Evolutionary conservation across 1,140 invertebrate genomes (phyloP), one percentile per base, ranked within the genome.

Genomic region (Paramacrobiotus metropolitanus): DNA sequence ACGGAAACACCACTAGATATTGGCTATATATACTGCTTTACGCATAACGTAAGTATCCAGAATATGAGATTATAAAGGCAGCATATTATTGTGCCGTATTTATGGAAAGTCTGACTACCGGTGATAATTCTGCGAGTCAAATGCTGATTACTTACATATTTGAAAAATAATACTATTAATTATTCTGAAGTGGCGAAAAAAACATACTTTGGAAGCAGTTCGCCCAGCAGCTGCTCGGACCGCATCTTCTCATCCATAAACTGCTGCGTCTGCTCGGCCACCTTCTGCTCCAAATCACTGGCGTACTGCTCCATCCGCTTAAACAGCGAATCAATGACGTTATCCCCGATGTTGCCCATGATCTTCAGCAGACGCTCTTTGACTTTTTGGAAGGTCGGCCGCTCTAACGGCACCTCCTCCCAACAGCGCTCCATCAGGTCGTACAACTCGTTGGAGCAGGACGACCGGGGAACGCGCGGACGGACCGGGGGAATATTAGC

Each of bases 201-300:
- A n/a, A n/a, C n/a, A n/a, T 76, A 87, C 85, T 85, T 92, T 15
- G 93, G 93, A 63, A 97, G 73, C 64, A 98, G 79, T 71, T 93
- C 87, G 71, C 96, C 94, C 0, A 96, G 77, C 1, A 98, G 74
- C 67, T 94, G 87, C 73, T 97, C 93, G 66, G 34, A 40, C 9
- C 34, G 34, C 9, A 9, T 40, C 34, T 40, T 40, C n/a, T 40
- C 34, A 40, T 40, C 34, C 34, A 40, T 40, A 40, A 40, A 40
- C n/a, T 40, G 34, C 34, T 40, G 34, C n/a, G 34, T 40, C 34
- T 40, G 34, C 9, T 40, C 34, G 34, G 34, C 34, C 34, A 40
- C 34, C 34, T 40, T 40, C 34, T 40, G 34, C 34, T 40, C 34
- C 34, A 40, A 40, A n/a, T 40, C 34, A n/a, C n/a, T 40, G 34